Base-by-base conservation (phyloP, 2,113 vertebrate species). In the Notiomystis cincta region DNA sequence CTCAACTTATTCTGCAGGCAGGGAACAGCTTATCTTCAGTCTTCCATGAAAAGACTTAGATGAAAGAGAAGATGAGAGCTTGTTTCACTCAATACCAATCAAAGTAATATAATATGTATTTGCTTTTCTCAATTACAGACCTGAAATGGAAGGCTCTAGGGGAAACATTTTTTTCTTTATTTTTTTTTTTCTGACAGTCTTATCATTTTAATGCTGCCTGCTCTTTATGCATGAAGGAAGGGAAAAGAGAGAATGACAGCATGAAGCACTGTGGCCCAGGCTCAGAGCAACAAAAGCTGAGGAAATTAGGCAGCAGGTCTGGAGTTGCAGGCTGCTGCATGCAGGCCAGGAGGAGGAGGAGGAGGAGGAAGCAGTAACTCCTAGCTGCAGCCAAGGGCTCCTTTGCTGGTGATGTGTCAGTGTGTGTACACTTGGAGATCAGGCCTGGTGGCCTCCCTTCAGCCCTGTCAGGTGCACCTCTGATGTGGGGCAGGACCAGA, bases 71-170 rank as follows among this genome's bases (percentile, higher is more conserved):
- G 83, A 94, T 42, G 73, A 80, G 73, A 95, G 89, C 87, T 87
- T 91, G 84, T 82, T 96, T 92, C 77, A 42, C 92, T 94, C 93
- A 77, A 53, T 82, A 75, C 44, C 81, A 83, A 87, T 96, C 90
- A 91, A 79, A 89, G 72, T 92, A 91, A 93, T 76, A 75, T 79
- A 96, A 76, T 91, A 95, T 50, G 53, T 82, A 70, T 92, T 96
- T 95, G 84, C 61, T 96, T 97, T 95, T 93, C 95, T 92, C 85
- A 95, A 28, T 93, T 91, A 85, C 47, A 72, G 78, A n/a, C 60
- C 58, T 83, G 71, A 95, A 94, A 73, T 66, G 40, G 77, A 51
- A 96, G 31, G 45, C 61, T 95, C 50, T 61, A 62, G 65, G 61
- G 53, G 81, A 76, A 96, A 64, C 13, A 3, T 13, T 62, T 61